A percentile compares a stretch with the other conserved stretches of the same genome.
These are phyloP conservation scores for Kradibia gibbosae DNA, from an alignment of 1,140 invertebrate genomes.

Conservation along the genomic window DNA sequence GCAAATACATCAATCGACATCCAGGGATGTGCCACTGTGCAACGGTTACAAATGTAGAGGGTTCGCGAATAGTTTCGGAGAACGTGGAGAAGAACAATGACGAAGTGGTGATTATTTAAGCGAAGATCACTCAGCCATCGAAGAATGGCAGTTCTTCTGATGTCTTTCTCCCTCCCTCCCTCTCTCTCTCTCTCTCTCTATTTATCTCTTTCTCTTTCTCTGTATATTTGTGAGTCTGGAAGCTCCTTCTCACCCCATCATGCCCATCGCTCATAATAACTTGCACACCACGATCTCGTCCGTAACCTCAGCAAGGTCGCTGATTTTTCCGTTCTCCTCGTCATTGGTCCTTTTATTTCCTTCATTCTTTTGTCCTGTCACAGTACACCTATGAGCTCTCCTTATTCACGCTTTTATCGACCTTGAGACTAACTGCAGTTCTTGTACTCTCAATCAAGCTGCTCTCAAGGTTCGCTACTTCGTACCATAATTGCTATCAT, in stretches of 20 bases:
- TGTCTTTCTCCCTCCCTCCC: conserved; percentile 50
- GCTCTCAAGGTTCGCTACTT: background rate
- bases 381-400: background rate
- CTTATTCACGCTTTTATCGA: conserved; percentile 31
- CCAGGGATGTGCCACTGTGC: background rate
- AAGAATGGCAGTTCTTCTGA: conserved; percentile 60
- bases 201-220: conserved; percentile 8
- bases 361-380: background rate
- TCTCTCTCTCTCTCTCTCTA: conserved; percentile 2
- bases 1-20: background rate
- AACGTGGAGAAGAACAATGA: conserved; percentile 20
- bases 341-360: background rate
- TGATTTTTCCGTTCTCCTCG: conserved; percentile 43
- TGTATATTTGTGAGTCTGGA: too few species aligned
- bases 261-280: conserved; percentile 53
- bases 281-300: conserved; percentile 53
- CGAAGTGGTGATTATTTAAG: conserved; percentile 62
- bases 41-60: background rate
- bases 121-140: conserved; percentile 64
- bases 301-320: conserved; percentile 56
- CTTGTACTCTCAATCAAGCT: background rate
- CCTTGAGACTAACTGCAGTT: background rate
- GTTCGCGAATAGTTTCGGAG: conserved; percentile 36
- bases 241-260: background rate
- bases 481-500: background rate